Evolutionary conservation across 2,797 vertebrate species (phyloP), one percentile per base, ranked within the genome.

Genomic region (Pipistrellus kuhlii): DNA sequence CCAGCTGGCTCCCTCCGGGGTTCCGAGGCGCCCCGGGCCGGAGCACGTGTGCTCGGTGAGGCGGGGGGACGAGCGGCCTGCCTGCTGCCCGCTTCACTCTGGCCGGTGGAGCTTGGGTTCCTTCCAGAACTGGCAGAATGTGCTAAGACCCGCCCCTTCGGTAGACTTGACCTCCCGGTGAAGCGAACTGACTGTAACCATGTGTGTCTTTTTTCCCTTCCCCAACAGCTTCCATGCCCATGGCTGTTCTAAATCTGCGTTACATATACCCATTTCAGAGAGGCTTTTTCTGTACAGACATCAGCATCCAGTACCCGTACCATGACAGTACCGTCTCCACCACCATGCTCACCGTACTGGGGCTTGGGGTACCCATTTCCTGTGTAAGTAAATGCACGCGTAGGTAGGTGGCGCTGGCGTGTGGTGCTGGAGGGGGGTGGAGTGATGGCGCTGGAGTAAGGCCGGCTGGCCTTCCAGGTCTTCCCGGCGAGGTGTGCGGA

Each of bases 211-310:
- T 98, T 98, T 98, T 98, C 98, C 96, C 98, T 99, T 98, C 98
- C 93, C 98, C 98, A 98, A 99, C 99, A 99, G 99, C 99, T 98
- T 99, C 98, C 97, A 98, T 99, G 98, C 99, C 99, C 93, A 98
- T 99, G 98, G 99, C 99, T 95, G 99, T 99, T 98, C 99, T 99
- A 99, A 99, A 99, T 98, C 99, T 99, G 98, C 99, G 98, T 99
- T 99, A 99, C 98, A 98, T 99, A 98, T 98, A 98, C 96, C 99
- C 99, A 87, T 99, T 99, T 99, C 98, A 99, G 98, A 99, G 99
- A 97, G 99, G 99, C 98, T 99, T 99, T 99, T 99, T 99, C 99
- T 99, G 99, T 99, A 98, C 98, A 97, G 99, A 99, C 98, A 99
- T 99, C 97, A 99, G 98, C 99, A 99, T 99, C 99, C 98, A 97